Conservation (phyloP, 1,140 invertebrate genomes). For the Bombus superbus region DNA sequence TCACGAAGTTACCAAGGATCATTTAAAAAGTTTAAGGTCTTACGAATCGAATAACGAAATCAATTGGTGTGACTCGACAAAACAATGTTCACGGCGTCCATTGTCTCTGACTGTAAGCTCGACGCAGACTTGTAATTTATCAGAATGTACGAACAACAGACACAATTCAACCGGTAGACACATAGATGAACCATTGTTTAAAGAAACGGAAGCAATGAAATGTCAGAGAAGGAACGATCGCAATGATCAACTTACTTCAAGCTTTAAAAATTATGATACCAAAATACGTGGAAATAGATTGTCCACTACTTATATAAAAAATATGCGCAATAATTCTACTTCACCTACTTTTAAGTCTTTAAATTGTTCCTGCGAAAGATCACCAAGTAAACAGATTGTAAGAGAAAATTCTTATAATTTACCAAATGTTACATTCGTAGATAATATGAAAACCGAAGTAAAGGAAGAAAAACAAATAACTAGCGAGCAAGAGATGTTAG, state of each 20-base stretch:
- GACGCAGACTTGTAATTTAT: constrained; percentile 39
- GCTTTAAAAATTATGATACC: constrained; percentile 19
- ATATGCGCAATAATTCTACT: constrained; percentile 34
- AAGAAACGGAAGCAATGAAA: constrained; percentile 55
- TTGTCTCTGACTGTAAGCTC: constrained; percentile 56
- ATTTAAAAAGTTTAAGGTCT: constrained; percentile 34
- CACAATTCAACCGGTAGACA: constrained; percentile 56
- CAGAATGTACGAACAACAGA: constrained; percentile 50
- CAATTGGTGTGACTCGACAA: constrained; percentile 10
- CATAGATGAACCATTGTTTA: constrained; percentile 30
- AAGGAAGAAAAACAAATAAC: constrained; percentile 32
- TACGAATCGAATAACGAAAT: constrained; percentile 59
- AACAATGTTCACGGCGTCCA: constrained; percentile 50
- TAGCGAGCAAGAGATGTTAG: constrained; percentile 74
- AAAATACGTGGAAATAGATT: constrained; percentile 20
- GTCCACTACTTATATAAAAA: constrained; percentile 36
- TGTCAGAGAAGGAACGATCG: constrained; percentile 56
- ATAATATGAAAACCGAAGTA: neutral
- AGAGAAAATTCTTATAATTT: neutral
- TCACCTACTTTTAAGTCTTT: neutral
- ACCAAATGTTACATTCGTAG: constrained; percentile 8
- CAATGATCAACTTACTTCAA: constrained; percentile 57
- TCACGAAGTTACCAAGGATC: constrained; percentile 9
- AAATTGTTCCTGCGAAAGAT: constrained; percentile 22
- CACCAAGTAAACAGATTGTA: neutral